phyloP scores from a whole-genome alignment of 2,888 invertebrate genomes.

The Seira ritae region DNA sequence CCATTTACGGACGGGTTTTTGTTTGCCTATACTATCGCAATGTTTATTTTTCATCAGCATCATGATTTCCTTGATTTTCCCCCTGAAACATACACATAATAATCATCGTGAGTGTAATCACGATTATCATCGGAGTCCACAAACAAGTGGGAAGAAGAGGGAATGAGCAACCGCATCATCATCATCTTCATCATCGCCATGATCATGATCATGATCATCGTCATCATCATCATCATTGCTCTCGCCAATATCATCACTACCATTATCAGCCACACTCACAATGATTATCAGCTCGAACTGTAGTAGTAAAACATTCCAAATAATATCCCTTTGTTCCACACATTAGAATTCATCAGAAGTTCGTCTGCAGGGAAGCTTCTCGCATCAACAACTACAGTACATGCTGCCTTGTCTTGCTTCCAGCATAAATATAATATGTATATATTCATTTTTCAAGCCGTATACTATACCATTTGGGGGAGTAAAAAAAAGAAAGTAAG shows the following conservation, averaged over 20 bases:
- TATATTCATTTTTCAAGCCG: background rate
- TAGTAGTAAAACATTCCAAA: background rate
- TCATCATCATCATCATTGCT: constrained; percentile 24
- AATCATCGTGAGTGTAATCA: constrained; percentile 30
- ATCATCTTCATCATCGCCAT: constrained; percentile 12
- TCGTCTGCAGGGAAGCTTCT: background rate
- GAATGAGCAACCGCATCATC: constrained; percentile 14
- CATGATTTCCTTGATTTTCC: background rate
- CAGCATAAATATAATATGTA: background rate
- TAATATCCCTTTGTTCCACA: background rate
- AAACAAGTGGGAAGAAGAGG: constrained; percentile 1
- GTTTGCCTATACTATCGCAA: background rate
- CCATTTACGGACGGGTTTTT: too few species aligned
- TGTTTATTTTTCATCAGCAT: constrained; percentile 12
- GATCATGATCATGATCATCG: constrained; percentile 3
- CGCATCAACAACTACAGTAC: background rate
- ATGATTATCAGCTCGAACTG: background rate
- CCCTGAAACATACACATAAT: background rate
- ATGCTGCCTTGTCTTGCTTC: background rate
- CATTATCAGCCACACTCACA: too few species aligned
- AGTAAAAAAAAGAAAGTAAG: background rate
- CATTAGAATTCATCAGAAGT: constrained; percentile 9
- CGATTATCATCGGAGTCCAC: constrained; percentile 8
- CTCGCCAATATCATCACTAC: background rate
- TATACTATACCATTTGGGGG: background rate